These are phyloP conservation scores for Thamnophis sirtalis DNA, from an alignment of 2,113 vertebrate species.

Conservation along the genomic window DNA sequence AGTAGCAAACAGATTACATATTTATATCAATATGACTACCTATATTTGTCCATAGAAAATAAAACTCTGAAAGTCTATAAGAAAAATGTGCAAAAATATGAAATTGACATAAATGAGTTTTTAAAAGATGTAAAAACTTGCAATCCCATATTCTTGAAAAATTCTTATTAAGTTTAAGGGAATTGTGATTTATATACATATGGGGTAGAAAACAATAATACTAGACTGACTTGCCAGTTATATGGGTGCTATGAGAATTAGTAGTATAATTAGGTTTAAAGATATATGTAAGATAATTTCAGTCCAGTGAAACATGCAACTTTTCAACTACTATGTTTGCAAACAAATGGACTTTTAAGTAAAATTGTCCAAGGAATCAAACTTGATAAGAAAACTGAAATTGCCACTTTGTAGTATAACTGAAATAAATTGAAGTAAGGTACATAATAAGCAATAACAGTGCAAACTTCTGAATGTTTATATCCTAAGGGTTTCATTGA, in stretches of 20 bases:
- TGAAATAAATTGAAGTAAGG: not conserved
- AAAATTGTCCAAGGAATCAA: not conserved
- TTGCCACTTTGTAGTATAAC: not conserved
- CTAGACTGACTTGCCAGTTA: not conserved
- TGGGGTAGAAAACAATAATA: not conserved
- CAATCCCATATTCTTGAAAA: not conserved
- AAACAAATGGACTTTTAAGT: not conserved
- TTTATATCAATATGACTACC: not conserved
- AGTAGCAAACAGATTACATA: not conserved
- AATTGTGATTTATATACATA: not conserved
- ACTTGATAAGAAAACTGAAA: not conserved
- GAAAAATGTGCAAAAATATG: not conserved
- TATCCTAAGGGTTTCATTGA: not conserved
- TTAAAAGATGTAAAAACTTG: not conserved
- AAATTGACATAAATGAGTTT: not conserved
- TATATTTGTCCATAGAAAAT: not conserved
- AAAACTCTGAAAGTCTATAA: not conserved
- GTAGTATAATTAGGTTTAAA: not conserved
- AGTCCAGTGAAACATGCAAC: not conserved
- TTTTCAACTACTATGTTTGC: not conserved
- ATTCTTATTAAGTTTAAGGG: not conserved
- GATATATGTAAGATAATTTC: not conserved
- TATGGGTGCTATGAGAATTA: not conserved
- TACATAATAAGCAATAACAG: not conserved
- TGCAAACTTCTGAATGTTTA: not conserved